phyloP scores from a whole-genome alignment of 92 coral and sea anemone genomes.

The Epizoanthus illoricatus region DNA sequence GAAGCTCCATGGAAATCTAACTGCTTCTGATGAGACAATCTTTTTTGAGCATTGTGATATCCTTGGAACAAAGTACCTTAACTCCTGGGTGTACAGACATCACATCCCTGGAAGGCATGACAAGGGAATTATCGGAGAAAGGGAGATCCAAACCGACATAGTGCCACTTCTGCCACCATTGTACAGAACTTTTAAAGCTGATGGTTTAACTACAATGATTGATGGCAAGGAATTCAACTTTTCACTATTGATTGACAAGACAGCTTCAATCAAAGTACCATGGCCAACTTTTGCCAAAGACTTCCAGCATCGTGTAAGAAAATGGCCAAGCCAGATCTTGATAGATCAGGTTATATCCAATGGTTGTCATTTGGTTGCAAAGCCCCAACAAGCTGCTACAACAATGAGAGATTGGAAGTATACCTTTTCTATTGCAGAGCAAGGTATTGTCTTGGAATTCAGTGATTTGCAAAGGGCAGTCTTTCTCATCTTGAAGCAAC shows the following conservation, averaged over 20 bases:
- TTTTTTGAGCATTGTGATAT: slow-evolving; percentile 30
- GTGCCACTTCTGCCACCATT: slow-evolving; percentile 11
- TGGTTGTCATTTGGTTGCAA: slow-evolving; percentile 49
- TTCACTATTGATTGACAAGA: slow-evolving; percentile 48
- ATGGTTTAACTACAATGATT: slow-evolving; percentile 13
- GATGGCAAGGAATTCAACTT: slow-evolving; percentile 34
- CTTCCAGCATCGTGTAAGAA: slow-evolving; percentile 43
- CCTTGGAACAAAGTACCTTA: slow-evolving; percentile 33
- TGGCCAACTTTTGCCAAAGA: slow-evolving; percentile 27
- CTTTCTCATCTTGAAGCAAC: slow-evolving; percentile 44
- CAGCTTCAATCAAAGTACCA: slow-evolving; percentile 46
- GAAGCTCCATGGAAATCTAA: slow-evolving; percentile 32
- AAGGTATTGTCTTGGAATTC: slow-evolving; percentile 32
- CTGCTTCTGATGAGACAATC: slow-evolving; percentile 6
- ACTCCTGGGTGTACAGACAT: slow-evolving; percentile 39
- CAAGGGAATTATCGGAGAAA: slow-evolving; percentile 45
- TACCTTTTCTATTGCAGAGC: slow-evolving; percentile 53
- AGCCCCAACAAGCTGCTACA: slow-evolving; percentile 29
- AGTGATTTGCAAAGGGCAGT: slow-evolving; percentile 38
- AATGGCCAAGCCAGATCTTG: slow-evolving; percentile 40
- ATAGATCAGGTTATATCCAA: slow-evolving; percentile 26
- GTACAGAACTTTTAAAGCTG: slow-evolving; percentile 46
- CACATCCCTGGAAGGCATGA: slow-evolving; percentile 37
- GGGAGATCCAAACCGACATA: slow-evolving; percentile 12
- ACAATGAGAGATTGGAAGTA: slow-evolving; percentile 45